These are phyloP conservation scores for Cyrtodaria siliqua DNA, from an alignment of 2,888 invertebrate species.

Conservation along the genomic window DNA sequence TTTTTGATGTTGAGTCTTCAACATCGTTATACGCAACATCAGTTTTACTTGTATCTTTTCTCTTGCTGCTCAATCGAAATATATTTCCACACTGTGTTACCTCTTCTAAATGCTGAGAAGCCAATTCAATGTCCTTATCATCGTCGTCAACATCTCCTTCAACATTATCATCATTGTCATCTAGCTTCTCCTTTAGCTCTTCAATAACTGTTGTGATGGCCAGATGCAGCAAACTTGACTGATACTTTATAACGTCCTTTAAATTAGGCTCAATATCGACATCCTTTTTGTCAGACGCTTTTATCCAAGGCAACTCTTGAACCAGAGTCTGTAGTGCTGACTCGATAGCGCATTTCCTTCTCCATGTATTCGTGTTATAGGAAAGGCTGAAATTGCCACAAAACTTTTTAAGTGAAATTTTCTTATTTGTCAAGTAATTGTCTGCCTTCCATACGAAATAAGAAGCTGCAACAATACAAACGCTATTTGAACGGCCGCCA, in stretches of 20 bases:
- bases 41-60: too few species aligned
- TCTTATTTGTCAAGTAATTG: conserved; percentile 1
- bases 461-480: conserved; percentile 14
- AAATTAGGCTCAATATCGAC: conserved; percentile 18
- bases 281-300: conserved; percentile 3
- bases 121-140: conserved; percentile 2
- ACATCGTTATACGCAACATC: too few species aligned
- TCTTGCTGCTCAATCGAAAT: too few species aligned
- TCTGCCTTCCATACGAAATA: conserved; percentile 36
- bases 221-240: conserved; percentile 21
- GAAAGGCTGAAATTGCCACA: conserved; percentile 24
- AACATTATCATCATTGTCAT: too few species aligned
- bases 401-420: conserved; percentile 10
- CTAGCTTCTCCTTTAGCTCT: neutral
- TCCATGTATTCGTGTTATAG: too few species aligned
- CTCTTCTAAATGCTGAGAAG: neutral
- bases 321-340: conserved; percentile 19
- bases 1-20: too few species aligned
- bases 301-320: conserved; percentile 42
- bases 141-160: conserved; percentile 1
- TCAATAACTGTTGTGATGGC: conserved; percentile 21
- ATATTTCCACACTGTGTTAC: too few species aligned
- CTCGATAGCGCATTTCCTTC: conserved; percentile 14
- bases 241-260: conserved; percentile 34
- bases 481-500: conserved; percentile 4